Evolutionary conservation across 2,888 invertebrate genomes (phyloP), one percentile per base, ranked within the genome.

Genomic region (Perizoma affinitatum): DNA sequence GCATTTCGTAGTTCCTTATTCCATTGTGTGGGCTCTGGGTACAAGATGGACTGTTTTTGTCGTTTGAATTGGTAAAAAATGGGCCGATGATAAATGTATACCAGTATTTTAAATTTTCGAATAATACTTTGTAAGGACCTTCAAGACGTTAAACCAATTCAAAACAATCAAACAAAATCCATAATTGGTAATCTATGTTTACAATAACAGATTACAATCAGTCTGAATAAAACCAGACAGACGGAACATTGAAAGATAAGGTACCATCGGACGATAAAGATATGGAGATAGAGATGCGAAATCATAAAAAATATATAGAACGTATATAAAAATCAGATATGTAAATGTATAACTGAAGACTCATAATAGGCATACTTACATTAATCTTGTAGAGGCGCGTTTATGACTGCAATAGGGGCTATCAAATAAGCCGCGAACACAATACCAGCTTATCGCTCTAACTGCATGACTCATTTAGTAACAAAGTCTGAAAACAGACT

Each of bases 401-500:
- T 51, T 51, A 51, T 45, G 41, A 51, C 51, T 47, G 40, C 9
- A 46, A 11, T 53, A 43, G n/a, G 50, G 42, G 50, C 48, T 34
- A 54, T 59, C 59, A 57, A 61, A 61, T 75, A 75, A 67, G 69
- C 67, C 66, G 54, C 55, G 52, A 74, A 71, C 71, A 77, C 75
- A 82, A 78, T 79, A 62, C 68, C 58, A 58, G 71, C 77, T 82
- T 81, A 82, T 82, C 82, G 73, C 68, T 66, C 64, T 55, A 63
- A 49, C 61, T 58, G 67, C 58, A 67, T 80, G 80, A 83, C 63
- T 81, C 76, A 80, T 59, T 66, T 64, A 35, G 70, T 63, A 67
- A 72, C 65, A 69, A 52, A 46, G 41, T 45, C 54, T n/a, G n/a
- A n/a, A n/a, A n/a, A n/a, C n/a, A n/a, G 45, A 2, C 64, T 61